A percentile compares a stretch with the other conserved stretches of the same genome.
Conservation (phyloP, 1,140 invertebrate species). For the Lepidostoma basale region DNA sequence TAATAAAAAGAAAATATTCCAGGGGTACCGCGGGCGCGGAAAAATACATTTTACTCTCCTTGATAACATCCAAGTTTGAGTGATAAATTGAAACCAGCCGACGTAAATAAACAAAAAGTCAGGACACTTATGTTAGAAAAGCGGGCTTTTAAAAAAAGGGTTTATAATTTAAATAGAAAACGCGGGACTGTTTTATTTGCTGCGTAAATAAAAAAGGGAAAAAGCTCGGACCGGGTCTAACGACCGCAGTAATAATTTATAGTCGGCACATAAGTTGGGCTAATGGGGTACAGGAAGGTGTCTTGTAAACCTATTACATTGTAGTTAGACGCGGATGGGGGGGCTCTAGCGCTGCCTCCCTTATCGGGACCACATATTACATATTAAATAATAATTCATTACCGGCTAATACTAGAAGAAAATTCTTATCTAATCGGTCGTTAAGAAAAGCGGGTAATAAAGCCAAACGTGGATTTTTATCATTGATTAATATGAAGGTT, state of each 20-base stretch:
- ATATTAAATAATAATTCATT: constrained; percentile 25
- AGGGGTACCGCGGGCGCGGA: too few species aligned
- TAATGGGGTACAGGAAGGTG: constrained; percentile 43
- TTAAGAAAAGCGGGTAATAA: background rate
- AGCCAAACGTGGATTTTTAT: constrained; percentile 1
- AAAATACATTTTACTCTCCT: too few species aligned
- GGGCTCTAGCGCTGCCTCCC: constrained; percentile 13
- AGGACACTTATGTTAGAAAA: constrained; percentile 1
- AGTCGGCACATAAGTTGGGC: constrained; percentile 34
- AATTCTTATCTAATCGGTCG: constrained; percentile 20
- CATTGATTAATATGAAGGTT: background rate
- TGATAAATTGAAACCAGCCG: constrained; percentile 3
- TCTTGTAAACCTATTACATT: constrained; percentile 43
- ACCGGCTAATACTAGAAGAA: background rate
- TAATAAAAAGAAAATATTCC: too few species aligned
- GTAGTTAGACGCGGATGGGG: background rate
- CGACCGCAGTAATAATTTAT: constrained; percentile 29
- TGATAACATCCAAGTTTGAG: background rate
- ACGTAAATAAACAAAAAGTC: background rate
- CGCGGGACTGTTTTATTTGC: constrained; percentile 23
- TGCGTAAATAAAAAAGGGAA: constrained; percentile 21
- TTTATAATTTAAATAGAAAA: constrained; percentile 25
- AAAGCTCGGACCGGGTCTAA: constrained; percentile 18
- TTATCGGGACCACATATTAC: constrained; percentile 13
- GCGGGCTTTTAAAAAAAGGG: constrained; percentile 15